These are phyloP conservation scores for Achlya flavicornis DNA, from an alignment of 2,888 invertebrate genomes.

Conservation along the genomic window DNA sequence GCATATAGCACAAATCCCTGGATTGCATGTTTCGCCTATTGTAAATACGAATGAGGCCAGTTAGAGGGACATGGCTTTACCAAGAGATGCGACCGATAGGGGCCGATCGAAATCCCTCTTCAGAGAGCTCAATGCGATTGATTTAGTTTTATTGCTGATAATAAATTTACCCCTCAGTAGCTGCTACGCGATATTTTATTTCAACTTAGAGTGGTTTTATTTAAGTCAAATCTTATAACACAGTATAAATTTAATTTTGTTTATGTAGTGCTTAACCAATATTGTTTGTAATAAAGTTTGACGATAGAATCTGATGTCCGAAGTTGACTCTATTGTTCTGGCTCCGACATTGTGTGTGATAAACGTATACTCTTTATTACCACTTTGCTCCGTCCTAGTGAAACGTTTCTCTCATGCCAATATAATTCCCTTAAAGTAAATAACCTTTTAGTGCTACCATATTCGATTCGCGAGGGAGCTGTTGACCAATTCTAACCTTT, in stretches of 20 bases:
- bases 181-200: slow-evolving; percentile 25
- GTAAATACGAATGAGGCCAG: slow-evolving; percentile 54
- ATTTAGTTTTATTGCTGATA: slow-evolving; percentile 74
- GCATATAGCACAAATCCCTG: slow-evolving; percentile 15
- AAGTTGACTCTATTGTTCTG: slow-evolving; percentile 27
- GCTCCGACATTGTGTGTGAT: slow-evolving; percentile 15
- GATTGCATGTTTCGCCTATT: slow-evolving; percentile 32
- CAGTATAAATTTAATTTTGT: slow-evolving; percentile 25
- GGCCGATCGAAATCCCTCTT: slow-evolving; percentile 57
- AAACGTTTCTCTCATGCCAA: slow-evolving; percentile 51
- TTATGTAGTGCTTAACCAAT: slow-evolving; percentile 23
- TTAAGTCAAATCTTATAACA: not conserved
- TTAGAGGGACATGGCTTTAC: slow-evolving; percentile 42
- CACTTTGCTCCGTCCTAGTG: slow-evolving; percentile 41
- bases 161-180: slow-evolving; percentile 63
- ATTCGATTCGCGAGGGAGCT: not conserved
- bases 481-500: slow-evolving; percentile 27
- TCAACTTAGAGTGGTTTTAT: slow-evolving; percentile 27
- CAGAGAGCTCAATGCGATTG: slow-evolving; percentile 57
- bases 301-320: slow-evolving; percentile 34
- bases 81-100: slow-evolving; percentile 60
- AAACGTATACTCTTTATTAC: slow-evolving; percentile 49
- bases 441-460: slow-evolving; percentile 33
- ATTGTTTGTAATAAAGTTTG: slow-evolving; percentile 31
- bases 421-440: slow-evolving; percentile 49